These are phyloP conservation scores for Lamellibrachia columna DNA, from an alignment of 2,888 invertebrate genomes.

Conservation along the genomic window DNA sequence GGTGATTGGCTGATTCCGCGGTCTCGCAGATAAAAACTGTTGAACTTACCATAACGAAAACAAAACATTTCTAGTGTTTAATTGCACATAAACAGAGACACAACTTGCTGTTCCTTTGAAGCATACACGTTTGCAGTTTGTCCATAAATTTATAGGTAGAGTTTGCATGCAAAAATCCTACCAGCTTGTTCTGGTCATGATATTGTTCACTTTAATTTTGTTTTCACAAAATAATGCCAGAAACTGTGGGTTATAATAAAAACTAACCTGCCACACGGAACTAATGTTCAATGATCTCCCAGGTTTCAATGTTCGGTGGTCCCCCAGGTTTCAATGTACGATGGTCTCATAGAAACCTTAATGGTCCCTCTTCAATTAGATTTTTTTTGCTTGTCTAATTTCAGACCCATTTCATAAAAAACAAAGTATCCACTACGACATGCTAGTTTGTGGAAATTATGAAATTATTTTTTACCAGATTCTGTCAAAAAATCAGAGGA, in stretches of 20 bases:
- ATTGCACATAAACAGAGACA: neutral
- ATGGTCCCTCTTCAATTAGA: too few species aligned
- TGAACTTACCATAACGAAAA: neutral
- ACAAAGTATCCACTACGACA: too few species aligned
- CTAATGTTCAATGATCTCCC: too few species aligned
- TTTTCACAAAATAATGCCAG: neutral
- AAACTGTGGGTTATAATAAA: neutral
- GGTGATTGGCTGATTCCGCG: conserved; percentile 40
- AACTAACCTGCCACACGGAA: neutral
- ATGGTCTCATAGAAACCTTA: too few species aligned
- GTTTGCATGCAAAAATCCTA: neutral
- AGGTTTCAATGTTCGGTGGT: too few species aligned
- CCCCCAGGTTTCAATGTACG: too few species aligned
- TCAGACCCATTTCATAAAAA: too few species aligned
- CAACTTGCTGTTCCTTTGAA: neutral
- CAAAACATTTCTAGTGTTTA: neutral
- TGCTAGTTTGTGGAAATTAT: too few species aligned
- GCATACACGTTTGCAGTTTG: neutral
- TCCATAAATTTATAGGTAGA: neutral
- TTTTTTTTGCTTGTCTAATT: too few species aligned
- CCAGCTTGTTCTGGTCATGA: neutral
- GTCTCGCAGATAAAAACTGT: neutral
- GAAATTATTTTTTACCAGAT: too few species aligned
- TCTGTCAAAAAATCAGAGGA: too few species aligned
- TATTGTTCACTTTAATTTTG: neutral